Conservation (phyloP, 2,888 invertebrate genomes). For the Papilio protenor region DNA sequence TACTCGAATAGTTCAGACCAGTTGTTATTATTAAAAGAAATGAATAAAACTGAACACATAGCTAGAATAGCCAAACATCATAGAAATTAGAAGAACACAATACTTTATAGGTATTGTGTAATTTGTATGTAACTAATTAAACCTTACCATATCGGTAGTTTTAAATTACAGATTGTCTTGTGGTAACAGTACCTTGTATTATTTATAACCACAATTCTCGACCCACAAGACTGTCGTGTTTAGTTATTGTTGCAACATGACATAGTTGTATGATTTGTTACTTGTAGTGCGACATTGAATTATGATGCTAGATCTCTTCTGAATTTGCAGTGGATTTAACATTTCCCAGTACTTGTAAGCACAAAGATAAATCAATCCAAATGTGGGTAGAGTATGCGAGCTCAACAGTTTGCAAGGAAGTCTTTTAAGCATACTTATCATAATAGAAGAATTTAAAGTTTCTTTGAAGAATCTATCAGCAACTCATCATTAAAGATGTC, state of each 20-base stretch:
- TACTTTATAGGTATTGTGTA: no score
- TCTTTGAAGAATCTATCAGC: not conserved
- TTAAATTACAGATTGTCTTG: slow-evolving; percentile 12
- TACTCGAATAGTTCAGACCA: not conserved
- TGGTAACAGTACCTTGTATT: slow-evolving; percentile 5
- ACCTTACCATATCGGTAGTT: not conserved
- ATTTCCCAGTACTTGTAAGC: not conserved
- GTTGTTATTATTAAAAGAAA: not conserved
- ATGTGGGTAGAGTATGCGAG: not conserved
- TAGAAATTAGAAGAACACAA: no score
- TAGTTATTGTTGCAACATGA: slow-evolving; percentile 21
- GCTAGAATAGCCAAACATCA: no score
- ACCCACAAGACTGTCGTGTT: not conserved
- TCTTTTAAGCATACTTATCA: not conserved
- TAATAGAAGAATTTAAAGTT: not conserved
- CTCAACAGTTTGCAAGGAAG: not conserved
- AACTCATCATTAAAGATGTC: not conserved
- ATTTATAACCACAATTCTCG: slow-evolving; percentile 16
- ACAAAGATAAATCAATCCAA: slow-evolving; percentile 7
- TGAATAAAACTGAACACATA: no score
- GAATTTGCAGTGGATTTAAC: slow-evolving; percentile 2
- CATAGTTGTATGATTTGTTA: slow-evolving; percentile 19
- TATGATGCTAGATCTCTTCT: slow-evolving; percentile 20
- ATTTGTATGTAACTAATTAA: not conserved
- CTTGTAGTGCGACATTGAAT: slow-evolving; percentile 29